phyloP scores from a whole-genome alignment of 92 coral and sea anemone genomes.

The Blastomussa wellsi region DNA sequence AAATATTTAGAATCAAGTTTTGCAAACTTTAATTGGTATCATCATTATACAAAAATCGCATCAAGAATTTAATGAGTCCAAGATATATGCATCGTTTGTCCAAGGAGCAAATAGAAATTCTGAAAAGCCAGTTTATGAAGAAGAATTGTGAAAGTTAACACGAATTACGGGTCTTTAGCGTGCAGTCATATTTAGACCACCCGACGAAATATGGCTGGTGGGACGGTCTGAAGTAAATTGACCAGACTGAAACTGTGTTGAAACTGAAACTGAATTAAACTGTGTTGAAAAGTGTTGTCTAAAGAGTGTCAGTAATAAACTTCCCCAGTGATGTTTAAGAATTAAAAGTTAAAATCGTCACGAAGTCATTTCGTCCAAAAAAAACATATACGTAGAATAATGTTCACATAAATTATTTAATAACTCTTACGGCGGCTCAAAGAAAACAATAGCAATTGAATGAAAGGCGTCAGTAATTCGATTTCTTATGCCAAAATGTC shows the following conservation, averaged over 20 bases:
- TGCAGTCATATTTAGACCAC: not conserved
- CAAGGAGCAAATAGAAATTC: not conserved
- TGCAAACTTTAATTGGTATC: not conserved
- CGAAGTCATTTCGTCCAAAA: not conserved
- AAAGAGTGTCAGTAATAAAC: not conserved
- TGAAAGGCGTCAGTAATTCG: not conserved
- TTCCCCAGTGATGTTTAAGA: not conserved
- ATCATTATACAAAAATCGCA: not conserved
- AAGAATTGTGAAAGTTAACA: not conserved
- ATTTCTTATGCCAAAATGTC: not conserved
- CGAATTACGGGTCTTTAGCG: not conserved
- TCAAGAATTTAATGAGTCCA: not conserved
- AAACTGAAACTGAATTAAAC: too few species aligned
- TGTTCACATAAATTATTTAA: slow-evolving; percentile 6
- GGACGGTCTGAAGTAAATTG: not conserved
- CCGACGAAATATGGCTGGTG: not conserved
- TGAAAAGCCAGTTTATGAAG: not conserved
- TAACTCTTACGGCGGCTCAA: not conserved
- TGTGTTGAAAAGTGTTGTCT: not conserved
- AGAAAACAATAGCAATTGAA: not conserved
- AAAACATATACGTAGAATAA: not conserved
- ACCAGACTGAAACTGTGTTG: too few species aligned
- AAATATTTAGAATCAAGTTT: not conserved
- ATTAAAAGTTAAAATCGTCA: not conserved
- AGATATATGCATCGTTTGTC: not conserved